Percentiles rank a stretch among this genome's conserved stretches.
Evolutionary conservation across 2,113 vertebrate genomes (phyloP).

Genomic region (Trogon surrucura): DNA sequence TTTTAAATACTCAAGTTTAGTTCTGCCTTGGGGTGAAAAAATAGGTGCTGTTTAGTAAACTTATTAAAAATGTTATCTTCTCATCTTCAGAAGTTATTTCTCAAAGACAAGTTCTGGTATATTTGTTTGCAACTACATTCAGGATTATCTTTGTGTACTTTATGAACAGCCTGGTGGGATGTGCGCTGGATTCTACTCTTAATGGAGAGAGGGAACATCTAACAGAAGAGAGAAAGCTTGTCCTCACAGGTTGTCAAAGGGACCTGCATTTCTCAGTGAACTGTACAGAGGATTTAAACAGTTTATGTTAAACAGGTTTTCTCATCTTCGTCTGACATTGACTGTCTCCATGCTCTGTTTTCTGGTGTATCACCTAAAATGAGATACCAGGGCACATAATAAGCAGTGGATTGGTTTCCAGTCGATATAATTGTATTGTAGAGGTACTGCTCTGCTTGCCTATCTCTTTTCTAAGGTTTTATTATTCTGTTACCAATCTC

Average conservation of each 20-base stretch:
- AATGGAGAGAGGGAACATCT: background rate
- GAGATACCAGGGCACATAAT: background rate
- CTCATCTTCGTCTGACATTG: background rate
- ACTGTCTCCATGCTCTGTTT: background rate
- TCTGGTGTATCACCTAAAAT: background rate
- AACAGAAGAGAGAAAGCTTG: background rate
- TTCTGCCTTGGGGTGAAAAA: background rate
- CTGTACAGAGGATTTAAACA: background rate
- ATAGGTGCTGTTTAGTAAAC: background rate
- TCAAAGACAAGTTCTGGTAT: background rate
- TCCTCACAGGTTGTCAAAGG: background rate
- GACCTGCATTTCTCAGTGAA: background rate
- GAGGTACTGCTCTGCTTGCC: background rate
- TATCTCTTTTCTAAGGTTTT: background rate
- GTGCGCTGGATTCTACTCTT: background rate
- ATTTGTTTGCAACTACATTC: background rate
- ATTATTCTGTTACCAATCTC: background rate
- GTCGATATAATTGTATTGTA: background rate
- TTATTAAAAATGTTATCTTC: background rate
- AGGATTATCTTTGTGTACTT: background rate
- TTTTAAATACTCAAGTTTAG: background rate
- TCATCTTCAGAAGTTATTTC: background rate
- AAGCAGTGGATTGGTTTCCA: constrained; percentile 10
- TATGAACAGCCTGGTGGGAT: background rate
- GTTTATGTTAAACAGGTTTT: background rate